phyloP scores from a whole-genome alignment of 2,113 vertebrate species.

The Trogon melanurus region DNA sequence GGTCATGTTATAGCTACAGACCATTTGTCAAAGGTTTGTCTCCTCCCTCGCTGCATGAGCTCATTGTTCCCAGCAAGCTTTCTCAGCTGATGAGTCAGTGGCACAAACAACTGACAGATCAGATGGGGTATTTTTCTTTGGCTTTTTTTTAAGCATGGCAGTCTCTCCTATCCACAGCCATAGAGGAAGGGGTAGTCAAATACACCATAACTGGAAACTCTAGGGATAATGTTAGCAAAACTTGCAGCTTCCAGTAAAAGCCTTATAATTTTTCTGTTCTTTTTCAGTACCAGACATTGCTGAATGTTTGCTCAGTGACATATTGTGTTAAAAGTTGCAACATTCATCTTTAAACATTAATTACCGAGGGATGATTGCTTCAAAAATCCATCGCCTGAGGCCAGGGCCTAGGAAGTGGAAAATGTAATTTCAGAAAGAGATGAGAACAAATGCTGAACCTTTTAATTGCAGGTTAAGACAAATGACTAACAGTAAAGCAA shows the following conservation, averaged over 20 bases:
- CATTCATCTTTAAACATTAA: constrained; percentile 54
- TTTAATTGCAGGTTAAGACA: constrained; percentile 65
- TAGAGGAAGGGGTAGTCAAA: not conserved
- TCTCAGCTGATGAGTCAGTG: not conserved
- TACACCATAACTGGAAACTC: not conserved
- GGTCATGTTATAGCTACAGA: not conserved
- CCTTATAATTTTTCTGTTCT: not conserved
- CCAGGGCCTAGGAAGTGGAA: constrained; percentile 53
- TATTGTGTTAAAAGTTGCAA: constrained; percentile 39
- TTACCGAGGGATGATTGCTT: constrained; percentile 42
- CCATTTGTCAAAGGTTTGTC: not conserved
- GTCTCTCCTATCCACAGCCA: not conserved
- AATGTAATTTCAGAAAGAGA: constrained; percentile 48
- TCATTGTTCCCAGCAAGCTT: not conserved
- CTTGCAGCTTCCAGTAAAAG: not conserved
- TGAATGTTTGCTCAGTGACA: constrained; percentile 22
- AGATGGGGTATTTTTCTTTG: not conserved
- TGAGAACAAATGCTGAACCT: constrained; percentile 43
- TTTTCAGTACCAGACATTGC: not conserved
- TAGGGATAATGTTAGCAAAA: not conserved
- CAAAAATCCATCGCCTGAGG: constrained; percentile 58
- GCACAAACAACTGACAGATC: not conserved
- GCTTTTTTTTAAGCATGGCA: not conserved
- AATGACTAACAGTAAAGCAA: constrained; percentile 60
- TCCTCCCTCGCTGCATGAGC: not conserved